Base-by-base conservation (phyloP, 2,797 vertebrate genomes). In the Hypotaenidia philippensis region DNA sequence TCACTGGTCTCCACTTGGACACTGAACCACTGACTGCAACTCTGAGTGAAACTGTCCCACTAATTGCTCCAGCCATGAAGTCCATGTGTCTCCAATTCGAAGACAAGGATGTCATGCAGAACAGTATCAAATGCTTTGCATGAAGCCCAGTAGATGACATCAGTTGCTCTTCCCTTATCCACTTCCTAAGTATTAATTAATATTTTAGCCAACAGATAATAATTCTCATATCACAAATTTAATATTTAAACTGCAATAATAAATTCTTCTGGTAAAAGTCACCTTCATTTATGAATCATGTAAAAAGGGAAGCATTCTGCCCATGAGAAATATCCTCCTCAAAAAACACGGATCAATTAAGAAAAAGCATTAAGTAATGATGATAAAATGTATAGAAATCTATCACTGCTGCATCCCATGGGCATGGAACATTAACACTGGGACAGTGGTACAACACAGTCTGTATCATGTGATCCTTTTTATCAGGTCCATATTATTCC, bases 361-460 rank as follows among this genome's bases (percentile, higher is more conserved):
- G 26, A 61, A 63, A 87, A 87, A 63, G 1, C 1, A 47, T 47
- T 16, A 59, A 60, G 38, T 6, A 80, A 38, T 5, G 10, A 77
- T 1, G 3, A 50, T 7, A 88, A 68, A 68, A 55, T 3, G 41
- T 0, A 5, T 6, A 47, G 87, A 50, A 72, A 63, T 65, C 21
- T 41, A 11, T 47, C n/a, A 21, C 10, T 44, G 59, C n/a, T 6
- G 8, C 18, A 31, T 72, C 21, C 26, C 56, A 41, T 9, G 27
- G 59, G 40, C 27, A 60, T 14, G 18, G 13, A 20, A 20, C 13
- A 38, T 63, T 14, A 82, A 5, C 15, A 19, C 1, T 0, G 2
- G 59, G 19, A 77, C 59, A 59, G 2, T 18, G 26, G n/a, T 16
- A 64, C 11, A 25, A 36, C 32, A 64, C 38, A 70, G n/a, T 11